Evolutionary conservation across 2,113 vertebrate species (phyloP), one percentile per base, ranked within the genome.

Genomic region (Peucedramus taeniatus): DNA sequence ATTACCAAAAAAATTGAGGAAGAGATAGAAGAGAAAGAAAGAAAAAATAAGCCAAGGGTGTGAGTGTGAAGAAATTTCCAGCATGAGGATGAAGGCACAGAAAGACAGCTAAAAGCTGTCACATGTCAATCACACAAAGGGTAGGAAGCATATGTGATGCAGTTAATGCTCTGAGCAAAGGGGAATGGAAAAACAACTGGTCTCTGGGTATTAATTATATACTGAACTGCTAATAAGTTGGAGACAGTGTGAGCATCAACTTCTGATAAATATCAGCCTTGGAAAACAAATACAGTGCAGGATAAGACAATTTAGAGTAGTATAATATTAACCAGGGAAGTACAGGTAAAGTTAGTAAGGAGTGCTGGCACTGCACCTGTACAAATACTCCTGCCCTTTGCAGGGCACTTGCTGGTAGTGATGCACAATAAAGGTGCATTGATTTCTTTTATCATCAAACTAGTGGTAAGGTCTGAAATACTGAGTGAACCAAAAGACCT

Each of bases 361-460:
- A 87, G 87, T 53, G 13, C 50, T 94, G 69, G 91, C 51, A 89
- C 69, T 53, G 68, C 93, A 97, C 85, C 96, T 96, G 93, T 96
- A 81, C 95, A 97, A 97, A 96, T 77, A 94, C 31, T 93, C 51
- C 68, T 92, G 87, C 68, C 79, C 84, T 89, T 96, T 89, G 31
- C 74, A 86, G 91, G 83, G 89, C 76, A 50, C 65, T 93, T 90
- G 61, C 96, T 91, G 65, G 89, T 60, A 93, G 72, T 81, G 72
- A 91, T 97, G 90, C 68, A 93, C 91, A 95, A 89, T 95, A 87
- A 92, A 95, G 39, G 71, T 89, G 82, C 87, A 97, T 97, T 94
- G 96, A 96, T 97, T 88, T 96, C 60, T 91, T 97, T 97, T 95
- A 86, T 94, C 89, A 94, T 97, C 84, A 93, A 80, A 74, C 83